Percentiles rank a stretch among this genome's conserved stretches.
These are phyloP conservation scores for Leptinotarsa undecemlineata DNA, from an alignment of 1,140 invertebrate genomes.

Conservation along the genomic window DNA sequence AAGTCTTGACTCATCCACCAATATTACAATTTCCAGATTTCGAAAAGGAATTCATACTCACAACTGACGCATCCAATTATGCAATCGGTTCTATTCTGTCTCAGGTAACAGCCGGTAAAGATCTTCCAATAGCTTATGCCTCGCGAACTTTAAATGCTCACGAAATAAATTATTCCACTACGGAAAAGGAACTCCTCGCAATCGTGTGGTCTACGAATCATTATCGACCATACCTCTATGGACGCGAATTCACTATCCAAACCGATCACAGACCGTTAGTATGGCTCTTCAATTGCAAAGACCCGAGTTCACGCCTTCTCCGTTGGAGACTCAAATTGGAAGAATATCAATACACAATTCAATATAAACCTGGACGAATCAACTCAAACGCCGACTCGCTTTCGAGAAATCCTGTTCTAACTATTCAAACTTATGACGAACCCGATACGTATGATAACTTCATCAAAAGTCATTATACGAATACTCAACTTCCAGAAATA, in stretches of 20 bases:
- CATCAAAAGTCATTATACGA: constrained; percentile 47
- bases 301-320: constrained; percentile 53
- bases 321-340: constrained; percentile 56
- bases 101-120: constrained; percentile 40
- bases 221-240: too few relatives aligned
- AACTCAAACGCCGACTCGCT: constrained; percentile 54
- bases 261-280: background rate
- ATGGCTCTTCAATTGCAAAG: constrained; percentile 49
- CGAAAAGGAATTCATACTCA: constrained; percentile 50
- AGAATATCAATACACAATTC: constrained; percentile 58
- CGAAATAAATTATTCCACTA: background rate
- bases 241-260: too few relatives aligned
- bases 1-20: constrained; percentile 49
- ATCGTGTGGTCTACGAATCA: too few relatives aligned
- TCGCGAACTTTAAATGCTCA: constrained; percentile 43
- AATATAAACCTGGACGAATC: constrained; percentile 53
- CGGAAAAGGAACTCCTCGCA: too few relatives aligned
- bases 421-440: constrained; percentile 14
- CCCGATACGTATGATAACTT: constrained; percentile 41
- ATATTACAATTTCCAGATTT: constrained; percentile 54
- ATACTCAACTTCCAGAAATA: constrained; percentile 34
- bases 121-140: constrained; percentile 45
- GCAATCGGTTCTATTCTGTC: constrained; percentile 50
- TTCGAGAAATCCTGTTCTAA: constrained; percentile 35
- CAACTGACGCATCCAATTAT: constrained; percentile 53